Percentiles rank a stretch among this genome's conserved stretches.
Conservation (phyloP, 2,797 vertebrate genomes). For the Onychomys torridus region DNA sequence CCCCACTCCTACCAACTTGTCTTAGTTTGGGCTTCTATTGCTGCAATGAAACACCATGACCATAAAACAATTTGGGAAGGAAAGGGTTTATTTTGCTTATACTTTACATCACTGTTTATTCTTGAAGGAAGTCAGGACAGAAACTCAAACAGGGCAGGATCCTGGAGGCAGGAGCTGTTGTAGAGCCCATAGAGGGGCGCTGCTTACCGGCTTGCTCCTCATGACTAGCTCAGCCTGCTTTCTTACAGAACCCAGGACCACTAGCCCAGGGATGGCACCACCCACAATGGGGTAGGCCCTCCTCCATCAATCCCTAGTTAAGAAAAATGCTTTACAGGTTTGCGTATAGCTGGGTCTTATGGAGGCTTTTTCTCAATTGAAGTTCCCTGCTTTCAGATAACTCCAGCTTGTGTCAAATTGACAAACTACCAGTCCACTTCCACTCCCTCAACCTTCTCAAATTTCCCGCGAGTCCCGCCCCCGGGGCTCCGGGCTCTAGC, state of each 20-base stretch:
- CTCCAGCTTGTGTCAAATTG: background rate
- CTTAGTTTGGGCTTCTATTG: background rate
- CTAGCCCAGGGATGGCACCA: background rate
- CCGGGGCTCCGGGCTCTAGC: fast-evolving
- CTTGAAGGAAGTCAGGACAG: background rate
- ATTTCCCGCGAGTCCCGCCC: background rate
- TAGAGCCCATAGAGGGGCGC: too few relatives aligned
- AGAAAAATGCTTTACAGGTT: background rate
- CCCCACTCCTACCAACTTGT: background rate
- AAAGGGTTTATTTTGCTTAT: background rate
- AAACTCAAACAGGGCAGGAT: background rate
- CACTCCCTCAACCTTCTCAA: background rate
- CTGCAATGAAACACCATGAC: background rate
- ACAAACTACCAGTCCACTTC: background rate
- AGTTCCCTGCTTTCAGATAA: background rate
- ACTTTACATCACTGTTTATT: background rate
- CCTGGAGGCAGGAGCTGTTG: background rate
- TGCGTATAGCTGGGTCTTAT: background rate
- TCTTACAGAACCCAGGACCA: background rate
- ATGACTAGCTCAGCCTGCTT: too few relatives aligned
- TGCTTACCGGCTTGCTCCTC: background rate
- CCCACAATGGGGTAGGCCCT: background rate
- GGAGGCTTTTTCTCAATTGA: background rate
- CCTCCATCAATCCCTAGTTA: background rate
- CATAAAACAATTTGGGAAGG: background rate